These are phyloP conservation scores for Galerucella calmariensis DNA, from an alignment of 2,888 invertebrate species.

Conservation along the genomic window DNA sequence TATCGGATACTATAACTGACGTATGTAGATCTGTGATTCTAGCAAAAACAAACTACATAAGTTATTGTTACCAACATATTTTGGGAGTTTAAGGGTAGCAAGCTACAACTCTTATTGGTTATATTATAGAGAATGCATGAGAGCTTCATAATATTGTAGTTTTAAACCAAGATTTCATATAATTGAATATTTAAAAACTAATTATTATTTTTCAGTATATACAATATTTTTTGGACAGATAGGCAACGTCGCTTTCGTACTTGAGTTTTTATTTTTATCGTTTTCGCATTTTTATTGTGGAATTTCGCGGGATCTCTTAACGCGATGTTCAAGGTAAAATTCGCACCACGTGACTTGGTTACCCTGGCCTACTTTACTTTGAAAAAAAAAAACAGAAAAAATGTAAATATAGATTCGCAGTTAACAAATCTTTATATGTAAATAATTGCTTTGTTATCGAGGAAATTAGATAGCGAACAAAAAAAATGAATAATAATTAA, in stretches of 20 bases:
- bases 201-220: background rate
- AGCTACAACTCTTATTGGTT: too few relatives aligned
- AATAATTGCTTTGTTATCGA: constrained; percentile 14
- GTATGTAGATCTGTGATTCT: too few relatives aligned
- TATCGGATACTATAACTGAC: too few relatives aligned
- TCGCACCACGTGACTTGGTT: constrained; percentile 57
- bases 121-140: too few relatives aligned
- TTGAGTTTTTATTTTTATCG: constrained; percentile 20
- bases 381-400: constrained; percentile 46
- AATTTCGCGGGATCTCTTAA: constrained; percentile 21
- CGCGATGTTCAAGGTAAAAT: constrained; percentile 53
- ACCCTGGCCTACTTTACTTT: constrained; percentile 63
- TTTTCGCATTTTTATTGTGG: constrained; percentile 12
- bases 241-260: constrained; percentile 2
- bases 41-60: too few relatives aligned
- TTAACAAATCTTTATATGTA: constrained; percentile 9
- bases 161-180: too few relatives aligned
- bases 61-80: too few relatives aligned
- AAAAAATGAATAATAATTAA: background rate
- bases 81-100: too few relatives aligned
- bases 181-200: too few relatives aligned
- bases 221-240: background rate
- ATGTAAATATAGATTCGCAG: constrained; percentile 9
- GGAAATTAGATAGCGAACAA: background rate
- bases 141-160: too few relatives aligned